Evolutionary conservation across 2,113 vertebrate species (phyloP).

Genomic region (Lophochroa leadbeateri): DNA sequence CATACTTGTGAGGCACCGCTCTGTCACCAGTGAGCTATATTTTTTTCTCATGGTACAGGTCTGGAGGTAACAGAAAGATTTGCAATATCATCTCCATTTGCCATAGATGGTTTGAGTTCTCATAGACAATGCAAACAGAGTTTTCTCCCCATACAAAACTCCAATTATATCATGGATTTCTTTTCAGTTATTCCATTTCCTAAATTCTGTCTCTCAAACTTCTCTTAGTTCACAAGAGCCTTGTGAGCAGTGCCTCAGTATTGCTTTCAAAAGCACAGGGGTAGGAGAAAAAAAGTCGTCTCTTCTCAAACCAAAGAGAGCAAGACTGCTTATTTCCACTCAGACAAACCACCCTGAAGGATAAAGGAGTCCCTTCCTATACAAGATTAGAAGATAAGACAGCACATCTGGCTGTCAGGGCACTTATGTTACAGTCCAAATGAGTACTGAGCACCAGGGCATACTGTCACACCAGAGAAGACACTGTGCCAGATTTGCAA

Average conservation of each 20-base stretch:
- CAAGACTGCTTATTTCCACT: not conserved
- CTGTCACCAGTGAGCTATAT: not conserved
- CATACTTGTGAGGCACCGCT: not conserved
- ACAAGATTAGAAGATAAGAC: not conserved
- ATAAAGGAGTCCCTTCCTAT: not conserved
- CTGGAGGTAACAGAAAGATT: not conserved
- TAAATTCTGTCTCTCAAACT: not conserved
- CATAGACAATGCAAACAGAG: not conserved
- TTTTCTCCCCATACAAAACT: not conserved
- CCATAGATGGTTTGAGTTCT: not conserved
- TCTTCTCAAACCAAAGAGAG: not conserved
- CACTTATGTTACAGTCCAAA: not conserved
- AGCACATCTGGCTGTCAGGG: not conserved
- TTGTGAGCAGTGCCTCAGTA: not conserved
- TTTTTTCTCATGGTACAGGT: not conserved
- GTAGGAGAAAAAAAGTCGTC: not conserved
- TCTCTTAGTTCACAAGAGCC: not conserved
- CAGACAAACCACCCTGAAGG: not conserved
- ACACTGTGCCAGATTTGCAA: not conserved
- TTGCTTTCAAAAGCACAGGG: not conserved
- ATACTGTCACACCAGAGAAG: not conserved
- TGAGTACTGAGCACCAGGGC: not conserved
- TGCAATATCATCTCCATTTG: not conserved
- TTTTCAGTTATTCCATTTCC: not conserved
- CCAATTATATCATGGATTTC: not conserved